Conservation (phyloP, 2,797 vertebrate species). For the Manis javanica region DNA sequence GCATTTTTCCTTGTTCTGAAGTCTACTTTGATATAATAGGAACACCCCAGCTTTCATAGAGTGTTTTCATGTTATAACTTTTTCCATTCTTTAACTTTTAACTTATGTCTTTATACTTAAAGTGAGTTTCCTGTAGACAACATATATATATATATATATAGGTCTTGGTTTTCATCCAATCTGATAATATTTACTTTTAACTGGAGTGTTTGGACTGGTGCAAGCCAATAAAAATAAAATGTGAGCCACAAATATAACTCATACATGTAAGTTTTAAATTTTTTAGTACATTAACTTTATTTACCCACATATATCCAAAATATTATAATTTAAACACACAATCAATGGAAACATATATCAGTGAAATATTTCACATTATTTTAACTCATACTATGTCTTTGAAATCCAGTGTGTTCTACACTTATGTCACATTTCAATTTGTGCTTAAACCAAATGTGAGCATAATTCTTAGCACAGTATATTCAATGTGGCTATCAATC, state of each 20-base stretch:
- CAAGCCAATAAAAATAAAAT: slow-evolving; percentile 36
- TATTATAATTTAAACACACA: not conserved
- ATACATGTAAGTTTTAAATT: not conserved
- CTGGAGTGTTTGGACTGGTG: not conserved
- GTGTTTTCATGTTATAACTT: not conserved
- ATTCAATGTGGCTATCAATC: not conserved
- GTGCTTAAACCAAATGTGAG: not conserved
- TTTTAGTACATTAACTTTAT: not conserved
- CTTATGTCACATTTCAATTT: not conserved
- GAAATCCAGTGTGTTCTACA: not conserved
- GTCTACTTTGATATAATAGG: not conserved
- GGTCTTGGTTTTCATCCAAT: slow-evolving; percentile 14
- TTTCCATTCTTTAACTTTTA: slow-evolving; percentile 49
- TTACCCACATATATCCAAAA: not conserved
- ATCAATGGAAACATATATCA: not conserved
- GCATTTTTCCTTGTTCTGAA: not conserved
- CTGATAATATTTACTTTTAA: slow-evolving; percentile 15
- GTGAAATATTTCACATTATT: slow-evolving; percentile 6
- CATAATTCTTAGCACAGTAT: not conserved
- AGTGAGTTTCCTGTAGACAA: slow-evolving; percentile 17
- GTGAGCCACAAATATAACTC: not conserved
- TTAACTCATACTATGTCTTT: not conserved
- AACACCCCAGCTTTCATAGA: not conserved
- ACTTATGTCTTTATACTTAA: not conserved
- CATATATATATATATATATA: not conserved